A percentile compares a stretch with the other conserved stretches of the same genome.
These are phyloP conservation scores for Eupeodes latifasciatus DNA, from an alignment of 2,888 invertebrate genomes.

Conservation along the genomic window DNA sequence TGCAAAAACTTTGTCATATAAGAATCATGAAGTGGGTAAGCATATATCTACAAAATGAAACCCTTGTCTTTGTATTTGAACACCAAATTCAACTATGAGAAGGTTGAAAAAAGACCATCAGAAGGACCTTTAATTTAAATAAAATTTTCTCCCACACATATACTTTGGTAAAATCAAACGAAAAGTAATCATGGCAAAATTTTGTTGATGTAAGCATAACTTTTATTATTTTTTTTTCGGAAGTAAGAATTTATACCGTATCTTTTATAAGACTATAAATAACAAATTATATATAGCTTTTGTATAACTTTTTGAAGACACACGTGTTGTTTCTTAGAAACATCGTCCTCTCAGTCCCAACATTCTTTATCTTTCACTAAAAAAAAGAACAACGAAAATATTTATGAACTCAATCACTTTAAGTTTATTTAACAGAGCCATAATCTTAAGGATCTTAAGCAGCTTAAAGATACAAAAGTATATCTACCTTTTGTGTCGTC, in stretches of 20 bases:
- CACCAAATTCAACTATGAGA: background rate
- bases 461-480: background rate
- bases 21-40: background rate
- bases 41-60: background rate
- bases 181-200: slow-evolving; percentile 8
- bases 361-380: background rate
- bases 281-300: background rate
- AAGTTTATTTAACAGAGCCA: slow-evolving; percentile 25
- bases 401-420: slow-evolving; percentile 40
- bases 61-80: background rate
- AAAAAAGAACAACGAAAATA: background rate
- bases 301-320: background rate
- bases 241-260: background rate
- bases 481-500: background rate
- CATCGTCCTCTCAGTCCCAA: background rate
- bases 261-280: background rate
- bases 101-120: background rate
- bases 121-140: slow-evolving; percentile 20
- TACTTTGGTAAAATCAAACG: background rate
- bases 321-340: background rate
- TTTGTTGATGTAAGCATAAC: background rate
- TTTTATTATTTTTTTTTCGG: background rate
- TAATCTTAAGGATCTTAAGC: slow-evolving; percentile 34
- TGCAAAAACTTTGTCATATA: background rate
- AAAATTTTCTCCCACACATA: background rate